These are phyloP conservation scores for Siphlonurus alternatus DNA, from an alignment of 2,888 invertebrate genomes.

Conservation along the genomic window DNA sequence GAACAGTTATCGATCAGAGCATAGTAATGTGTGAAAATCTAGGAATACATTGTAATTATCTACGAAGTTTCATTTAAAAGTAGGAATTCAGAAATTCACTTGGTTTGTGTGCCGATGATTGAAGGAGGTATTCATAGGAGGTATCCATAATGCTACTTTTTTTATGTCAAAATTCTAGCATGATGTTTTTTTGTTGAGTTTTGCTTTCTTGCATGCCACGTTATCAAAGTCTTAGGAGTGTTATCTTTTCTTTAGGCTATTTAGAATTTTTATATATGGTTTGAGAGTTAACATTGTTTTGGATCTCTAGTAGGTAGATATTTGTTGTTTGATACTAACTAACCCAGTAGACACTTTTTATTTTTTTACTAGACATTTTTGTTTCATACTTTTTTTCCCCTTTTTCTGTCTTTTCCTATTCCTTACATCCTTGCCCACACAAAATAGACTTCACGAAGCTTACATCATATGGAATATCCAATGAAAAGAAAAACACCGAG, in stretches of 20 bases:
- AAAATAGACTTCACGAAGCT: background rate
- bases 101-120: too few relatives aligned
- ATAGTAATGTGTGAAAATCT: too few relatives aligned
- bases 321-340: background rate
- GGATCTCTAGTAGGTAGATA: background rate
- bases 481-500: background rate
- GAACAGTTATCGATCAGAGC: too few relatives aligned
- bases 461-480: background rate
- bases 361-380: background rate
- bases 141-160: too few relatives aligned
- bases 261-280: background rate
- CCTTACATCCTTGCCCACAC: background rate
- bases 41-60: too few relatives aligned
- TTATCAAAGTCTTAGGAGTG: background rate
- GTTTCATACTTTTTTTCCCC: background rate
- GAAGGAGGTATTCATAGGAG: too few relatives aligned
- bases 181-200: background rate
- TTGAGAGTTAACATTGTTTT: background rate
- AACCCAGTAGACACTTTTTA: background rate
- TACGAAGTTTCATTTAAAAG: too few relatives aligned
- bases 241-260: background rate
- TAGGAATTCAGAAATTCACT: too few relatives aligned
- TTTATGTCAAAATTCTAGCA: too few relatives aligned
- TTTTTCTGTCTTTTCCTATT: background rate
- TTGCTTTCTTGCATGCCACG: background rate